Conservation (phyloP, 2,888 invertebrate genomes). For the Netelia melanura region DNA sequence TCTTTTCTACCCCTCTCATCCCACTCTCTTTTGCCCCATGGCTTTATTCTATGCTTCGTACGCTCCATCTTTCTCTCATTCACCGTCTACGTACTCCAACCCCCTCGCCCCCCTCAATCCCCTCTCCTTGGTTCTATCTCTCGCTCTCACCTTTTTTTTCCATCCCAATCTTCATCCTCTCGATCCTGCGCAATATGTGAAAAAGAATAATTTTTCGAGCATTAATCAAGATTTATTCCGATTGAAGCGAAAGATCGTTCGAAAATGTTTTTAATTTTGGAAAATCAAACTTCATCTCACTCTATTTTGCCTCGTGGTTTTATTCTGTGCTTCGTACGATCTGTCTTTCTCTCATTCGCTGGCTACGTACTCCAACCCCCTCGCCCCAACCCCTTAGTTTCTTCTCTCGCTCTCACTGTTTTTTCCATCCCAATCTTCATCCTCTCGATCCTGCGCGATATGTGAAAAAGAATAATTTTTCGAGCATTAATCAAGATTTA, state of each 20-base stretch:
- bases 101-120: neutral
- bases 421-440: constrained; percentile 9
- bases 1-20: constrained; percentile 54
- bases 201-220: neutral
- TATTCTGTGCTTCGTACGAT: constrained; percentile 40
- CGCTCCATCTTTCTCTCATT: constrained; percentile 54
- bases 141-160: constrained; percentile 1
- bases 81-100: neutral
- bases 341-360: constrained; percentile 53
- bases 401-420: neutral
- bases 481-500: too few species aligned
- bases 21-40: constrained; percentile 53
- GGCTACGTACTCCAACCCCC: neutral
- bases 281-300: constrained; percentile 5
- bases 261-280: too few species aligned
- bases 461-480: neutral
- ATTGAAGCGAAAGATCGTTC: too few species aligned
- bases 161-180: constrained; percentile 9
- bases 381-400: neutral
- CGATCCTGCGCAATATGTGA: neutral
- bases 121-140: neutral
- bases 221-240: too few species aligned
- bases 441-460: neutral
- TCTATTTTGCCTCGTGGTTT: constrained; percentile 52
- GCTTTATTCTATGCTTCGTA: constrained; percentile 40